Percentiles rank a stretch among this genome's conserved stretches.
Evolutionary conservation across 35 echinoderm and acorn worm species (phyloP).

Genomic region (Nesometra sesokonis): DNA sequence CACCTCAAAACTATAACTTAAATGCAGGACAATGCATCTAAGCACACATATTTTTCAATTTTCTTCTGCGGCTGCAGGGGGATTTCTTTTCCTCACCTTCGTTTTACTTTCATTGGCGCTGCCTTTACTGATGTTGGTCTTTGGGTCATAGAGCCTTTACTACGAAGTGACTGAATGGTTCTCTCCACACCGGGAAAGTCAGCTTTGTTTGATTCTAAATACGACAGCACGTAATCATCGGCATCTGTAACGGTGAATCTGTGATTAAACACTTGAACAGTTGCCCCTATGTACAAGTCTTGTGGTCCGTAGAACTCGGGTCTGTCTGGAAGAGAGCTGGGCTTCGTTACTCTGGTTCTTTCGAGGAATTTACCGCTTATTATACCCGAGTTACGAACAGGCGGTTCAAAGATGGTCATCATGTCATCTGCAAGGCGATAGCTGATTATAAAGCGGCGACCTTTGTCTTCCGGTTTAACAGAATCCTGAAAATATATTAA

Average conservation of each 20-base stretch:
- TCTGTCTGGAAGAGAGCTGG: slow-evolving; percentile 43
- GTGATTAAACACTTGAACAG: slow-evolving; percentile 57
- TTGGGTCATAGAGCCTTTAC: not conserved
- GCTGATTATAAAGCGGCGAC: slow-evolving; percentile 88
- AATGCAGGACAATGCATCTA: too few species aligned
- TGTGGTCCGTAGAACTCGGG: slow-evolving; percentile 86
- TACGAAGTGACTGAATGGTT: slow-evolving; percentile 59
- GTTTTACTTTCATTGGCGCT: slow-evolving; percentile 69
- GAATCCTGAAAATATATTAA: slow-evolving; percentile 53
- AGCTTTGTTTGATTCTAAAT: slow-evolving; percentile 38
- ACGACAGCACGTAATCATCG: slow-evolving; percentile 73
- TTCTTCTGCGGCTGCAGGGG: not conserved
- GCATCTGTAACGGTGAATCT: slow-evolving; percentile 79
- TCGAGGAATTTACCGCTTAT: slow-evolving; percentile 84
- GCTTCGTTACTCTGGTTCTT: slow-evolving; percentile 73
- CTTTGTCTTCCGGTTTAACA: slow-evolving; percentile 81
- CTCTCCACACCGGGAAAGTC: slow-evolving; percentile 84
- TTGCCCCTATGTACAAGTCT: slow-evolving; percentile 75
- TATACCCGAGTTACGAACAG: slow-evolving; percentile 89
- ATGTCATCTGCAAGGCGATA: slow-evolving; percentile 93
- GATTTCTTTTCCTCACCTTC: slow-evolving; percentile 41
- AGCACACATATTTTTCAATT: too few species aligned
- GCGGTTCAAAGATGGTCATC: slow-evolving; percentile 94
- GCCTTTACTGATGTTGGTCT: slow-evolving; percentile 50
- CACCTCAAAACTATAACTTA: too few species aligned